These are phyloP conservation scores for Tenthredo livida DNA, from an alignment of 2,888 invertebrate species.

Conservation along the genomic window DNA sequence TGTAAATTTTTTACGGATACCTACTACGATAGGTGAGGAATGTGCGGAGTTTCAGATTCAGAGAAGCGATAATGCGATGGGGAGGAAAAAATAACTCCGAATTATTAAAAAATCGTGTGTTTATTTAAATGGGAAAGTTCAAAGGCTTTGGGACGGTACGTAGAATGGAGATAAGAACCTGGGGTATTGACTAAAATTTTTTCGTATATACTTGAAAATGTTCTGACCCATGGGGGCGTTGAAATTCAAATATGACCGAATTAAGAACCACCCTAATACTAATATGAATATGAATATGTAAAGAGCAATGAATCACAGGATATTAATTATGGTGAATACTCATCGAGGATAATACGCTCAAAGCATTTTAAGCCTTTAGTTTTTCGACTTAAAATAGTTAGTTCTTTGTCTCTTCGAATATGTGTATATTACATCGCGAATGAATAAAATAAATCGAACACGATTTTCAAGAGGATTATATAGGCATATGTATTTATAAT, in stretches of 20 bases:
- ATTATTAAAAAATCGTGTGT: no score
- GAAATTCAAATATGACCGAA: neutral
- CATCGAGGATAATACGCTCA: neutral
- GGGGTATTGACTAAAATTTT: no score
- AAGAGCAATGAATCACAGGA: slow-evolving; percentile 12
- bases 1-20: no score
- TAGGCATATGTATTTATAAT: neutral
- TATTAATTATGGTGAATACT: neutral
- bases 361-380: neutral
- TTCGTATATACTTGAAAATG: no score
- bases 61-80: no score
- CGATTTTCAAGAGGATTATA: neutral
- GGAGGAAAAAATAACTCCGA: no score
- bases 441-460: neutral
- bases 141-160: no score
- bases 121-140: no score
- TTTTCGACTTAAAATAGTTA: neutral
- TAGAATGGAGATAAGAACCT: no score
- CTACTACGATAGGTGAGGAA: no score
- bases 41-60: no score
- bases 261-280: no score
- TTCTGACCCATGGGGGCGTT: neutral
- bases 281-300: neutral
- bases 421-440: neutral
- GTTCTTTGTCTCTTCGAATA: neutral